Evolutionary conservation across 2,113 vertebrate species (phyloP).

Genomic region (Colistium nudipinnis): DNA sequence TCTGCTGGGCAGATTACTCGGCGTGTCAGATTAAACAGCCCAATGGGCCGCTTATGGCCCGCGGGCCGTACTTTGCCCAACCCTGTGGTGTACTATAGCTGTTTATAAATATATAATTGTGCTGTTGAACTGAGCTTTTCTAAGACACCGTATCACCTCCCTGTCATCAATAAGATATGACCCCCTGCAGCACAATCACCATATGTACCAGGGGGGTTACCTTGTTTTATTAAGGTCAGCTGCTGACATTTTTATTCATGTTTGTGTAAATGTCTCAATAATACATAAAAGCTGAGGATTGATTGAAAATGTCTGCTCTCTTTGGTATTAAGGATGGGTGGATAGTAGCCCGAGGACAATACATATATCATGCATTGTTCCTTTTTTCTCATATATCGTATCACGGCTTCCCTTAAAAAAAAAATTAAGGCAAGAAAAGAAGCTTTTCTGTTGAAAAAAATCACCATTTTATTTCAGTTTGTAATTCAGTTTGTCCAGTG

Average conservation of each 20-base stretch:
- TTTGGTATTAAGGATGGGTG: conserved; percentile 8
- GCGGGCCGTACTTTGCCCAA: too few relatives aligned
- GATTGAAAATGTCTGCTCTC: conserved; percentile 46
- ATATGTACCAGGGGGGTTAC: conserved; percentile 32
- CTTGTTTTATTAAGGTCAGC: conserved; percentile 71
- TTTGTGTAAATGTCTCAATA: conserved; percentile 62
- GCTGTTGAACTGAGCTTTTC: conserved; percentile 11
- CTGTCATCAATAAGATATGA: conserved; percentile 52
- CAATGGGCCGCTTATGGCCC: too few relatives aligned
- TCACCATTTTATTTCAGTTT: conserved; percentile 34
- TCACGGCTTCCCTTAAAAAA: conserved; percentile 12
- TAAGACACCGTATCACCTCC: background rate
- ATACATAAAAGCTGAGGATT: conserved; percentile 65
- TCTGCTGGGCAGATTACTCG: too few relatives aligned
- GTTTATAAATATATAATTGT: too few relatives aligned
- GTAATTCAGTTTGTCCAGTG: background rate
- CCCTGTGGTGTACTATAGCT: too few relatives aligned
- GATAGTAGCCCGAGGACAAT: background rate
- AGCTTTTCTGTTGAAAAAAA: conserved; percentile 16
- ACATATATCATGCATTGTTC: background rate
- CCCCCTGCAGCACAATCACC: background rate
- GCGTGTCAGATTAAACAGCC: too few relatives aligned
- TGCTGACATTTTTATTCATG: conserved; percentile 69
- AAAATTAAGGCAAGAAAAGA: background rate
- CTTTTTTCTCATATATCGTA: conserved; percentile 15